Evolutionary conservation across 2,888 invertebrate genomes (phyloP), one percentile per base, ranked within the genome.

Genomic region (Therioaphis trifolii): DNA sequence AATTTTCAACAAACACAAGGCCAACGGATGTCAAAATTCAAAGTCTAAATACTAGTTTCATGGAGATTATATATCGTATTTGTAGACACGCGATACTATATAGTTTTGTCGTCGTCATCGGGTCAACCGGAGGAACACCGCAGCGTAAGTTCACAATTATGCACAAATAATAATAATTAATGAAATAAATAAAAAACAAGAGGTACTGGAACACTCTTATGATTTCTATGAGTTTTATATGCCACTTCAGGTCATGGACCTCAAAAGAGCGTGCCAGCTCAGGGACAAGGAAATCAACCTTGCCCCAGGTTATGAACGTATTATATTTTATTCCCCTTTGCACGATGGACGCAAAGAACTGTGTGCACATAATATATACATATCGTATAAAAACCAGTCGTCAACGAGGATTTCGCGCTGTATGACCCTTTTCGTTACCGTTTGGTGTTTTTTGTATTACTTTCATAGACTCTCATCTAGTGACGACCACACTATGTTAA

Each of bases 271-370:
- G 9, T 14, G 71, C 55, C 14, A 24, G 58, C 46, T 11, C 27
- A 40, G 74, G 82, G 72, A 74, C 74, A 74, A 82, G 74, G 35
- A 21, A 74, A 63, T 63, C 49, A 40, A 74, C 82, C 74, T 82
- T 82, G 82, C 0, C 74, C 63, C 63, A 74, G 82, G 82, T 82
- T 66, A 82, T 52, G 82, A 63, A 52, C 82, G 61, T 2, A 58
- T 40, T 5, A 35, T 72, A 18, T 61, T 21, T 43, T 61, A 27
- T 61, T 71, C 71, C 63, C 72, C 63, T 52, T 82, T 74, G 52
- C 79, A 9, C 79, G 24, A 21, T 21, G n/a, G 15, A 82, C 40
- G 49, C 15, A 18, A 18, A 63, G 49, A 74, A 66, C 66, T 27
- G 46, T 14, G 63, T 46, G n/a, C 21, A 29, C 27, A 58, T 24